phyloP scores from a whole-genome alignment of 1,140 invertebrate genomes.

The Tetragonula clypearis region DNA sequence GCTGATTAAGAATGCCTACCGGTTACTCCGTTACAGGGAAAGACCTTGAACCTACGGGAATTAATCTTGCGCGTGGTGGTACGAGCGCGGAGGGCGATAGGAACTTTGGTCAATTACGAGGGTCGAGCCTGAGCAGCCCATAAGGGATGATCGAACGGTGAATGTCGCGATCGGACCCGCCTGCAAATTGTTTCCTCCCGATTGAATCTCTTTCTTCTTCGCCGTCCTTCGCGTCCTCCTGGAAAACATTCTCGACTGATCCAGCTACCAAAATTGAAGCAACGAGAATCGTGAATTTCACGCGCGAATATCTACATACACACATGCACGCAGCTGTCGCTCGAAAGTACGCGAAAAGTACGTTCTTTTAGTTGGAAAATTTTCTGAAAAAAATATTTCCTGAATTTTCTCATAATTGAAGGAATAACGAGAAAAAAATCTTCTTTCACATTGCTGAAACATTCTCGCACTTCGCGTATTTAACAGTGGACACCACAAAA shows the following conservation, averaged over 20 bases:
- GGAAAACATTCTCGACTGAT: constrained; percentile 13
- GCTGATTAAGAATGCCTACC: constrained; percentile 59
- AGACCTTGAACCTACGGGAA: constrained; percentile 43
- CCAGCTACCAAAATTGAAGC: not conserved
- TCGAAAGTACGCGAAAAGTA: no score
- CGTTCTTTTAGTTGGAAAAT: no score
- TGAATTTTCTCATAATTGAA: no score
- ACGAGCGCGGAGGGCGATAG: constrained; percentile 17
- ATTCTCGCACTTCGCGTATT: no score
- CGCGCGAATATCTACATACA: not conserved
- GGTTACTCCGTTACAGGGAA: constrained; percentile 38
- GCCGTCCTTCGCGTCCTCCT: not conserved
- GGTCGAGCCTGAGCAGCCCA: constrained; percentile 47
- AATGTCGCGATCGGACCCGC: constrained; percentile 57
- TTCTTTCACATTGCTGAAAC: no score
- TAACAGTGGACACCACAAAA: no score
- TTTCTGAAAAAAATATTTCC: no score
- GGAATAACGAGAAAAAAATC: no score
- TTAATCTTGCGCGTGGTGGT: constrained; percentile 55
- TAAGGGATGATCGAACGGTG: constrained; percentile 60
- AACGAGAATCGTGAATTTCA: no score
- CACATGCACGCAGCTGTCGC: no score
- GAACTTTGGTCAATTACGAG: constrained; percentile 65
- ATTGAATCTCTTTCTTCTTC: constrained; percentile 63
- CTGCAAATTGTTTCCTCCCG: constrained; percentile 66